Evolutionary conservation across 2,113 vertebrate genomes (phyloP).

Genomic region (human): GRCh38 chr5:158776001-158776500

Average conservation of each 20-base stretch:
- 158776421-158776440: constrained; percentile 59
- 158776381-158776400: constrained; percentile 63
- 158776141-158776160: constrained; percentile 93
- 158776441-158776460: constrained; percentile 30
- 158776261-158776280: constrained; percentile 87
- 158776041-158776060: constrained; percentile 88
- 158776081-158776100: constrained; percentile 90
- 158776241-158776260: constrained; percentile 89
- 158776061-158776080: constrained; percentile 90
- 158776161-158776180: constrained; percentile 93
- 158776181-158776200: constrained; percentile 92
- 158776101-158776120: constrained; percentile 91
- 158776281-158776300: constrained; percentile 84
- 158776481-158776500: constrained; percentile 51
- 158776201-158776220: constrained; percentile 93
- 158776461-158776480: neutral
- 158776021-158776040: constrained; percentile 87
- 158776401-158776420: constrained; percentile 64
- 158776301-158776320: constrained; percentile 66
- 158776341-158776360: constrained; percentile 54
- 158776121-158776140: constrained; percentile 91
- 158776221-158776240: constrained; percentile 84
- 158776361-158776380: constrained; percentile 57
- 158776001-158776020: constrained; percentile 86
- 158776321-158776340: neutral